These are phyloP conservation scores for Drosophila hawaiiensis DNA, from an alignment of 2,888 invertebrate species.

Conservation along the genomic window DNA sequence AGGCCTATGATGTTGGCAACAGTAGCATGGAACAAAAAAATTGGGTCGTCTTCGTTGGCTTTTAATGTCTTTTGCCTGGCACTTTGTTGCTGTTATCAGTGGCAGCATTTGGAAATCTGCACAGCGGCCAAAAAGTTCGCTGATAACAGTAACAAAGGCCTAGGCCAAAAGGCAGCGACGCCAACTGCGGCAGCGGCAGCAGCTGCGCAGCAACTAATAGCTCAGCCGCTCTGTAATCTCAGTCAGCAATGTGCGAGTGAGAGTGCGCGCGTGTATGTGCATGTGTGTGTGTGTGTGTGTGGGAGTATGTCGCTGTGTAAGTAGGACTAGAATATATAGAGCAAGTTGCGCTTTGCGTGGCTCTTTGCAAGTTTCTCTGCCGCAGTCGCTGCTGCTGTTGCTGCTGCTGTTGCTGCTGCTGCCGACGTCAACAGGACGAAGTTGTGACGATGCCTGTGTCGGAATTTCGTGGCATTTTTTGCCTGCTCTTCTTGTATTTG, in stretches of 20 bases:
- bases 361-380: constrained; percentile 33
- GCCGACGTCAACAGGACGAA: constrained; percentile 15
- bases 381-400: constrained; percentile 21
- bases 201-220: constrained; percentile 61
- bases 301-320: constrained; percentile 70
- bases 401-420: constrained; percentile 14
- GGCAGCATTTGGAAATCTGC: constrained; percentile 53
- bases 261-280: constrained; percentile 2
- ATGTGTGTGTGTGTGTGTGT: constrained; percentile 19
- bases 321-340: constrained; percentile 76
- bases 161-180: constrained; percentile 24
- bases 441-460: constrained; percentile 33
- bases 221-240: constrained; percentile 68
- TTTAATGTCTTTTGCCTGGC: constrained; percentile 69
- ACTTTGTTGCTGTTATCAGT: constrained; percentile 71
- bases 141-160: constrained; percentile 63
- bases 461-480: constrained; percentile 42
- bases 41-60: constrained; percentile 68
- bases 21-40: constrained; percentile 11
- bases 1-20: constrained; percentile 26
- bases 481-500: constrained; percentile 16
- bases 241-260: constrained; percentile 16
- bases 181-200: constrained; percentile 19
- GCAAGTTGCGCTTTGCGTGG: constrained; percentile 72
- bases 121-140: constrained; percentile 39